These are phyloP conservation scores for Brenthis ino DNA, from an alignment of 2,888 invertebrate genomes.

Conservation along the genomic window DNA sequence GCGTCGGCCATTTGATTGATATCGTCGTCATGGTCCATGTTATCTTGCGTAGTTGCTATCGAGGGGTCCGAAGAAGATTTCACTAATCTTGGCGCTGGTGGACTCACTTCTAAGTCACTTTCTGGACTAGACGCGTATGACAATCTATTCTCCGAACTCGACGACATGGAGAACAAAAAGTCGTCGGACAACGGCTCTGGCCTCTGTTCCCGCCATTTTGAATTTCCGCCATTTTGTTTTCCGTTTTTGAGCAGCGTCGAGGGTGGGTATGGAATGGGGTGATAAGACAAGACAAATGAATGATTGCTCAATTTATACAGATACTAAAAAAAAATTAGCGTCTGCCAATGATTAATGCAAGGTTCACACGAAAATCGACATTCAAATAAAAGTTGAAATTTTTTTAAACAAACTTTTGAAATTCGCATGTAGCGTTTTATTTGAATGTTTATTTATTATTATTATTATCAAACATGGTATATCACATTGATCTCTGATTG, in stretches of 20 bases:
- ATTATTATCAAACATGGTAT: slow-evolving; percentile 56
- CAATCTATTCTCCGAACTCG: slow-evolving; percentile 88
- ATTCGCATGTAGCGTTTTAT: slow-evolving; percentile 1
- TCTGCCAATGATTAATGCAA: slow-evolving; percentile 73
- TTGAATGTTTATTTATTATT: slow-evolving; percentile 39
- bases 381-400: slow-evolving; percentile 46
- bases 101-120: slow-evolving; percentile 90
- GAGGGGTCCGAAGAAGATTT: slow-evolving; percentile 97
- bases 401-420: neutral
- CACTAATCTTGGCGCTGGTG: slow-evolving; percentile 89
- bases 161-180: slow-evolving; percentile 99
- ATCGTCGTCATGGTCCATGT: slow-evolving; percentile 85
- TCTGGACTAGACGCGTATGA: slow-evolving; percentile 98
- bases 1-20: slow-evolving; percentile 83
- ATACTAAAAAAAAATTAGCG: slow-evolving; percentile 70
- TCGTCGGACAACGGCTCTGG: slow-evolving; percentile 98
- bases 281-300: slow-evolving; percentile 82
- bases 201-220: slow-evolving; percentile 85
- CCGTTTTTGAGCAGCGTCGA: slow-evolving; percentile 66
- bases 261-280: slow-evolving; percentile 81
- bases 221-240: slow-evolving; percentile 61
- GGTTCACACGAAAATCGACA: slow-evolving; percentile 65
- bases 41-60: slow-evolving; percentile 95
- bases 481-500: slow-evolving; percentile 61
- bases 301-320: slow-evolving; percentile 74